Base-by-base conservation (phyloP, 1,140 invertebrate species). In the Microplitis demolitor region DNA sequence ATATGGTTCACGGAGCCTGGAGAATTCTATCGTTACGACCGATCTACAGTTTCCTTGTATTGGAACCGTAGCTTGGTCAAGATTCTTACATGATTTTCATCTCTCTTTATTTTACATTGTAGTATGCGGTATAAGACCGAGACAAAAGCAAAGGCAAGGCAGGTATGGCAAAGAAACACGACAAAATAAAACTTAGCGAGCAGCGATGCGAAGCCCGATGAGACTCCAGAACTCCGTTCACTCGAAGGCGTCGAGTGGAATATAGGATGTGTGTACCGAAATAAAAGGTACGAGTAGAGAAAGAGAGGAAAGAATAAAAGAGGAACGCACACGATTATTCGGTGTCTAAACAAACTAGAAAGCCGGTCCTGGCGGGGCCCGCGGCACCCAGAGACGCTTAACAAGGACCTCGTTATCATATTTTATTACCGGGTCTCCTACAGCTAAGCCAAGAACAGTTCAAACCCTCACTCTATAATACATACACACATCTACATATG, bases 341-440 rank as follows among this genome's bases (percentile, higher is more conserved):
- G 84, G 80, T 84, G 83, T 86, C 85, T 86, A 87, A 86, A 86
- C 83, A 87, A 87, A 86, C 85, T 85, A 86, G 79, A 79, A 68
- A 76, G 61, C 80, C 78, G 77, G 78, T 74, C 78, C 78, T 76
- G 73, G 69, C 62, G 33, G 33, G 53, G 35, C 13, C 11, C 39
- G 66, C 75, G 60, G 56, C 71, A 73, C 51, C 60, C 34, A 14
- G 14, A 76, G 54, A 66, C 56, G 74, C 78, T 84, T 86, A 86
- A 86, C 84, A 85, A 87, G 84, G 79, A 83, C 81, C 85, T 86
- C 84, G 85, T 87, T 87, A 87, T 82, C 82, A 85, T 85, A 84
- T 85, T 87, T 86, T 86, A 87, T 85, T 76, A 76, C 74, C 64
- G 45, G 16, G 39, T 69, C 69, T 45, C 45, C 24, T 68, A 61